Evolutionary conservation across 1,140 invertebrate species (phyloP).

Genomic region (Orchesella cincta): DNA sequence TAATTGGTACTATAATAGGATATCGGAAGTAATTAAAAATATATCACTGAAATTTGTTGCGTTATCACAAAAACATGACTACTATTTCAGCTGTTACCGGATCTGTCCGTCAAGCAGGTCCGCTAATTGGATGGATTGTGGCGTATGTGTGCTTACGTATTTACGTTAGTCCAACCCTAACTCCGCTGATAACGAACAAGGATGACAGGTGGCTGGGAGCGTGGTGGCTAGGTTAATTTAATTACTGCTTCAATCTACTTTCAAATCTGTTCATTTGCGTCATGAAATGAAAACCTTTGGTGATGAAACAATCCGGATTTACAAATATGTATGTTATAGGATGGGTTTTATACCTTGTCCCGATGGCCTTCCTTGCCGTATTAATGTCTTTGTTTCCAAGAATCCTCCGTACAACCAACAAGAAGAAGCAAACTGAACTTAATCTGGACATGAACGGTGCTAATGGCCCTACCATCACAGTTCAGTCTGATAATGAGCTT

Average conservation of each 20-base stretch:
- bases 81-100: conserved; percentile 47
- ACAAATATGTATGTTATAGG: conserved; percentile 56
- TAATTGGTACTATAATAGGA: conserved; percentile 58
- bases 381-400: conserved; percentile 67
- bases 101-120: conserved; percentile 67
- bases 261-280: too few relatives aligned
- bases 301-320: not conserved
- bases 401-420: conserved; percentile 60
- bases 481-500: not conserved
- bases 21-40: not conserved
- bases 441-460: conserved; percentile 1
- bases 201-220: conserved; percentile 75
- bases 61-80: too few relatives aligned
- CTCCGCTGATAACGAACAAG: conserved; percentile 66
- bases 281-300: too few relatives aligned
- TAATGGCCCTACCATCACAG: not conserved
- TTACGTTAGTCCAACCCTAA: conserved; percentile 69
- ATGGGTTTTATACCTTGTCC: conserved; percentile 67
- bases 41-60: too few relatives aligned
- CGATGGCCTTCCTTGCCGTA: conserved; percentile 64
- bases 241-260: too few relatives aligned
- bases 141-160: conserved; percentile 69
- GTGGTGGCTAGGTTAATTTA: conserved; percentile 67
- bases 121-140: conserved; percentile 68
- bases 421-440: not conserved